A percentile compares a stretch with the other conserved stretches of the same genome.
Evolutionary conservation across 2,888 invertebrate species (phyloP).

Genomic region (Epinotia ramella): DNA sequence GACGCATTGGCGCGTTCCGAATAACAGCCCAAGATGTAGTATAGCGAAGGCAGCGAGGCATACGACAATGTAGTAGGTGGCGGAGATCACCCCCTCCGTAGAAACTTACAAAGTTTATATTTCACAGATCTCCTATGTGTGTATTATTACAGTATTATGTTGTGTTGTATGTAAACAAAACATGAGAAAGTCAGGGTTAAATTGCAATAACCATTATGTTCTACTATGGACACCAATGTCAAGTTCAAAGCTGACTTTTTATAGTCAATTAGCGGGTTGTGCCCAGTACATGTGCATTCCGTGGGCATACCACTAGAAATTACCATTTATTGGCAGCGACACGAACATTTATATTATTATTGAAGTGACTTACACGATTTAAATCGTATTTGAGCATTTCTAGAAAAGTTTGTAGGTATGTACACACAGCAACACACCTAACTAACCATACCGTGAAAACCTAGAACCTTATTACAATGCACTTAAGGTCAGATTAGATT

Average conservation of each 20-base stretch:
- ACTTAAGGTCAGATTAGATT: no score
- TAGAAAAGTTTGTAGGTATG: no score
- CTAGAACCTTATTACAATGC: no score
- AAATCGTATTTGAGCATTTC: no score
- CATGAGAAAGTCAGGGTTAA: conserved; percentile 25
- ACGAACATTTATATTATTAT: conserved; percentile 3
- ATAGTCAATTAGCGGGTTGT: neutral
- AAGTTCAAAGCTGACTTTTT: conserved; percentile 34
- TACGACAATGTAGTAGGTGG: no score
- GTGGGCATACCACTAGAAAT: neutral
- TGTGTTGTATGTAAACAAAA: conserved; percentile 1
- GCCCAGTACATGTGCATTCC: conserved; percentile 17
- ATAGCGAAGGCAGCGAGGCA: no score
- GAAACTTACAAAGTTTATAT: neutral
- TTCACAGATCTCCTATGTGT: neutral
- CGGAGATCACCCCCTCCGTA: no score
- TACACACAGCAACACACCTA: no score
- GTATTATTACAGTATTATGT: neutral
- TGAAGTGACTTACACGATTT: no score
- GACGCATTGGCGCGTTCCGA: no score
- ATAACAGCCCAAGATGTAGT: no score
- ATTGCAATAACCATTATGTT: conserved; percentile 2
- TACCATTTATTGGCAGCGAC: conserved; percentile 1
- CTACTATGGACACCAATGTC: conserved; percentile 12
- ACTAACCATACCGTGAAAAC: no score